phyloP scores from a whole-genome alignment of 2,888 invertebrate species.

The Plemyria rubiginata region DNA sequence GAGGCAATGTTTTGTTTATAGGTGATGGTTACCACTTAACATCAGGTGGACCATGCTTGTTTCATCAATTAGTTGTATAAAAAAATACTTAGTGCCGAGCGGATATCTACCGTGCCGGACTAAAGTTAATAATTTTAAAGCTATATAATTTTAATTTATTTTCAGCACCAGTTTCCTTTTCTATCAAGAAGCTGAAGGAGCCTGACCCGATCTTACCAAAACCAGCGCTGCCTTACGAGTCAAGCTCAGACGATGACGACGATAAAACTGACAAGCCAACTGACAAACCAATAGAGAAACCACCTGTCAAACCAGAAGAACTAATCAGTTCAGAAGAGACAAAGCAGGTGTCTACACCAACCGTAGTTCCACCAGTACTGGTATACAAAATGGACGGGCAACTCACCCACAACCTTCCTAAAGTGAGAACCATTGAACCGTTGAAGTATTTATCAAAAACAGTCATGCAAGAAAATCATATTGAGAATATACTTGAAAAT shows the following conservation, averaged over 20 bases:
- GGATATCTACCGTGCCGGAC: no score
- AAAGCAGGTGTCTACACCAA: neutral
- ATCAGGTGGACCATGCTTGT: no score
- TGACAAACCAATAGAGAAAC: conserved; percentile 43
- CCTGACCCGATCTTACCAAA: conserved; percentile 87
- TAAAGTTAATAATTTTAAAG: no score
- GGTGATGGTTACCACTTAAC: no score
- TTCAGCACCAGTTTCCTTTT: conserved; percentile 91
- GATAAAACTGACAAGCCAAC: conserved; percentile 43
- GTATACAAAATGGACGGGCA: conserved; percentile 71
- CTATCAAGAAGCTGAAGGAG: conserved; percentile 93
- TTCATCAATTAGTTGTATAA: no score
- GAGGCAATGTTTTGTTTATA: no score
- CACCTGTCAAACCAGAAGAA: conserved; percentile 34
- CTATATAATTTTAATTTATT: neutral
- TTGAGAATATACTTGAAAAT: conserved; percentile 38
- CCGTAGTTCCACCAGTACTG: conserved; percentile 49
- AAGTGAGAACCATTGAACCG: conserved; percentile 48
- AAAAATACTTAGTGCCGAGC: no score
- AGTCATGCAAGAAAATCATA: conserved; percentile 34
- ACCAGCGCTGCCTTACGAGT: conserved; percentile 90
- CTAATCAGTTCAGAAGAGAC: conserved; percentile 13
- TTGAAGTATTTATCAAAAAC: conserved; percentile 36
- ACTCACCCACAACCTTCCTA: conserved; percentile 52
- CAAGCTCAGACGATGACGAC: conserved; percentile 88